Percentiles rank a stretch among this genome's conserved stretches.
phyloP scores from a whole-genome alignment of 2,888 invertebrate species.

The Caenorhabditis afra region DNA sequence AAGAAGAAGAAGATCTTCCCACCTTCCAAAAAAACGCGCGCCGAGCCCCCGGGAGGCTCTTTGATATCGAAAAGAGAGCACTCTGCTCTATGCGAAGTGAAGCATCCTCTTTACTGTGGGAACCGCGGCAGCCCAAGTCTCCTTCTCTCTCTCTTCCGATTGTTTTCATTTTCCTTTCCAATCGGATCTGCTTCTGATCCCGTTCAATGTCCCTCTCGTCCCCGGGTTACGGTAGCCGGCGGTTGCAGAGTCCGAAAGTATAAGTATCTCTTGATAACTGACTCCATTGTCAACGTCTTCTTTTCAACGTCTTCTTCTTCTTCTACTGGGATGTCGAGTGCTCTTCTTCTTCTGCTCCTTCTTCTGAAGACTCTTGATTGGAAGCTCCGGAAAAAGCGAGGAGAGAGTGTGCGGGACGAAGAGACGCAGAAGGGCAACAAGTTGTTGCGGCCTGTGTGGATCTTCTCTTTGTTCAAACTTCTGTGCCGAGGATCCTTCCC shows the following conservation, averaged over 20 bases:
- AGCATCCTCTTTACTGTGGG: slow-evolving; percentile 55
- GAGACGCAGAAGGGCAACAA: slow-evolving; percentile 47
- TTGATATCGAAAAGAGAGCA: slow-evolving; percentile 39
- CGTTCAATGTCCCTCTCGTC: too few relatives aligned
- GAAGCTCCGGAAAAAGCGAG: slow-evolving; percentile 38
- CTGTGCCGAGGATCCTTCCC: background rate
- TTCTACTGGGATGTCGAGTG: slow-evolving; percentile 48
- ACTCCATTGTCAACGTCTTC: slow-evolving; percentile 49
- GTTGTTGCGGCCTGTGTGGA: slow-evolving; percentile 27
- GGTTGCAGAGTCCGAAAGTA: too few relatives aligned
- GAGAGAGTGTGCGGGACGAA: slow-evolving; percentile 32
- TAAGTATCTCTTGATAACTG: slow-evolving; percentile 60
- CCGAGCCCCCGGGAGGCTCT: slow-evolving; percentile 26
- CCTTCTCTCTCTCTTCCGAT: slow-evolving; percentile 9
- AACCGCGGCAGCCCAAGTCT: slow-evolving; percentile 4
- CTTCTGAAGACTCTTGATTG: slow-evolving; percentile 61
- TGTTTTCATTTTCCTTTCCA: background rate
- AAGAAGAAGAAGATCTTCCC: slow-evolving; percentile 55
- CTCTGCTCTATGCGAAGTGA: slow-evolving; percentile 22
- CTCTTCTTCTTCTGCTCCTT: slow-evolving; percentile 53
- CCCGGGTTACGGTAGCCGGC: slow-evolving; percentile 38
- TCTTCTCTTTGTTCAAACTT: slow-evolving; percentile 1
- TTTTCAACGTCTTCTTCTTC: slow-evolving; percentile 17
- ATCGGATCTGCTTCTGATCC: background rate
- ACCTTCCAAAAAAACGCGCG: slow-evolving; percentile 51